Evolutionary conservation across 1,140 invertebrate species (phyloP), one percentile per base, ranked within the genome.

Genomic region (Caerostris extrusa): DNA sequence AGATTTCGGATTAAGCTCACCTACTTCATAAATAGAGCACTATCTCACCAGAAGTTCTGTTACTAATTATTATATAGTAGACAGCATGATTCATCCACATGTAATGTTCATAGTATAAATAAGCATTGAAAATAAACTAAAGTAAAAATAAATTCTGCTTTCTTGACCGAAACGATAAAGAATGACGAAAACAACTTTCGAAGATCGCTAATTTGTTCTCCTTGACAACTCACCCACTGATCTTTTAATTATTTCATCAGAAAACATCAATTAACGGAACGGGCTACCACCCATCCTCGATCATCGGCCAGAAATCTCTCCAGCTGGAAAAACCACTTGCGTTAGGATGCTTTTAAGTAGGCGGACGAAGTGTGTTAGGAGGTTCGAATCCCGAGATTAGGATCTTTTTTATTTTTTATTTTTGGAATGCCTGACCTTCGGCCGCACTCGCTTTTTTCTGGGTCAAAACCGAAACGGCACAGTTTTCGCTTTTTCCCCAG

Each of bases 381-480:
- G 88, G 88, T 90, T 90, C 67, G 56, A 57, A 14, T 90, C 88
- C 88, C 64, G 53, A 10, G 14, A 17, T 83, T 83, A 4, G 55
- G 10, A 34, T 85, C 86, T 88, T 61, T n/a, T 34, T 34, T 34
- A 34, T 34, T 34, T 34, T 34, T 34, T 34, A 34, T 34, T 34
- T 56, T 7, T 77, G 55, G n/a, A 34, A 56, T 88, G 58, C 34
- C 50, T 90, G 88, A 90, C 88, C 88, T 90, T 90, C 88, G 88
- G 67, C 88, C 88, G 71, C 71, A 77, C 7, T 77, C 71, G 12
- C 71, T 77, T 77, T 77, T 34, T 90, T 90, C 53, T 90, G 88
- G 88, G 88, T 90, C 88, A 90, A 57, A 55, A 77, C 57, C 55
- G 57, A 56, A 90, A 90, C 88, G 88, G 77, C 88, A 90, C 67